These are phyloP conservation scores for Leguminivora glycinivorella DNA, from an alignment of 1,140 invertebrate genomes.

Conservation along the genomic window DNA sequence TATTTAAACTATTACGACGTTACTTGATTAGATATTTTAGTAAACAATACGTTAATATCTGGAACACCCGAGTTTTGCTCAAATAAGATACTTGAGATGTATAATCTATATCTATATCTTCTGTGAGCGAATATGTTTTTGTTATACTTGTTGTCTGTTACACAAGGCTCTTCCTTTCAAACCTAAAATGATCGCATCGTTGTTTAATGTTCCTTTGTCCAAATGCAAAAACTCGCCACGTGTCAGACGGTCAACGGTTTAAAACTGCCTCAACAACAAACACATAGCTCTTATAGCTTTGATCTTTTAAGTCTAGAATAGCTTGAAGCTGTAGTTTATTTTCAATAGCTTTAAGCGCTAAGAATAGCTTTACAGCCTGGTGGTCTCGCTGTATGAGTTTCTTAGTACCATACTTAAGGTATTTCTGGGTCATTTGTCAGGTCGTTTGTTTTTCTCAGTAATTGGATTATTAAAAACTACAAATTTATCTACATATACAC, in stretches of 20 bases:
- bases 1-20: too few relatives aligned
- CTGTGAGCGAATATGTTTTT: background rate
- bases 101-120: too few relatives aligned
- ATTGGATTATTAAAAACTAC: too few relatives aligned
- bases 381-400: background rate
- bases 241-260: slow-evolving; percentile 6
- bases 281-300: background rate
- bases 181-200: background rate
- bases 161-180: background rate
- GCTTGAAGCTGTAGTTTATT: background rate
- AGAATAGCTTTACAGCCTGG: slow-evolving; percentile 4
- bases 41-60: too few relatives aligned
- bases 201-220: background rate
- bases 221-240: slow-evolving; percentile 2
- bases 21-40: too few relatives aligned
- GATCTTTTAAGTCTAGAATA: background rate
- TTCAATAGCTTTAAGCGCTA: slow-evolving; percentile 6
- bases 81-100: too few relatives aligned
- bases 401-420: background rate
- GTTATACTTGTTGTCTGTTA: background rate
- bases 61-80: too few relatives aligned
- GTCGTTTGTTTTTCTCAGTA: background rate
- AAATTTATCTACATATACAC: too few relatives aligned
- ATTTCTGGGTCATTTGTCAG: background rate
- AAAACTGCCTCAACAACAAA: background rate